phyloP scores from a whole-genome alignment of 2,888 invertebrate genomes.

The Epinotia demarniana region DNA sequence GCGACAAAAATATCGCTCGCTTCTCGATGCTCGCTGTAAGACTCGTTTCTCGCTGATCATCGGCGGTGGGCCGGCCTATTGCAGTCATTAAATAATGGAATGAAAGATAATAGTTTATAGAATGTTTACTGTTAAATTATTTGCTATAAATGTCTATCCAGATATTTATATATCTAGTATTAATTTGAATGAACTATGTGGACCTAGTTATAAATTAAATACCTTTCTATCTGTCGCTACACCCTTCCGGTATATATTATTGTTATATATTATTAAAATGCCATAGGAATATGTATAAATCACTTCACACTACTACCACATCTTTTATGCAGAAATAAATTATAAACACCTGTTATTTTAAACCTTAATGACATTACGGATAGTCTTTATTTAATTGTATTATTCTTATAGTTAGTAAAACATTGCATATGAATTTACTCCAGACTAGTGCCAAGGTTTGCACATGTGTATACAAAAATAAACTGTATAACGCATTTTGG shows the following conservation, averaged over 20 bases:
- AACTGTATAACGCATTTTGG: slow-evolving; percentile 36
- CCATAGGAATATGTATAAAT: background rate
- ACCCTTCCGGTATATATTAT: no score
- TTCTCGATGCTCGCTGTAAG: no score
- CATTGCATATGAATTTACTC: slow-evolving; percentile 16
- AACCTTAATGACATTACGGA: background rate
- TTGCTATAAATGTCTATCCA: no score
- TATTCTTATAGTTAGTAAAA: slow-evolving; percentile 5
- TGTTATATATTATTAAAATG: background rate
- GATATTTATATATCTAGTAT: no score
- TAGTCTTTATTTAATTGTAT: slow-evolving; percentile 18
- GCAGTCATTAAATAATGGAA: no score
- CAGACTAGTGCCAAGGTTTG: slow-evolving; percentile 43
- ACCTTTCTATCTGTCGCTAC: background rate
- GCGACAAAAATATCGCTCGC: no score
- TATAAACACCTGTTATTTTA: background rate
- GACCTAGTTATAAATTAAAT: no score
- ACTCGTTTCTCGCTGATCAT: no score
- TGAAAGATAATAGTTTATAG: no score
- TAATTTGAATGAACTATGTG: no score
- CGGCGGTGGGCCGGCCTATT: no score
- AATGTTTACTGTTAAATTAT: no score
- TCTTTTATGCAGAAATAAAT: background rate
- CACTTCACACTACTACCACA: background rate
- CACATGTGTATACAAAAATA: slow-evolving; percentile 35